Evolutionary conservation across 1,140 invertebrate species (phyloP).

Genomic region (Monochamus saltuarius): DNA sequence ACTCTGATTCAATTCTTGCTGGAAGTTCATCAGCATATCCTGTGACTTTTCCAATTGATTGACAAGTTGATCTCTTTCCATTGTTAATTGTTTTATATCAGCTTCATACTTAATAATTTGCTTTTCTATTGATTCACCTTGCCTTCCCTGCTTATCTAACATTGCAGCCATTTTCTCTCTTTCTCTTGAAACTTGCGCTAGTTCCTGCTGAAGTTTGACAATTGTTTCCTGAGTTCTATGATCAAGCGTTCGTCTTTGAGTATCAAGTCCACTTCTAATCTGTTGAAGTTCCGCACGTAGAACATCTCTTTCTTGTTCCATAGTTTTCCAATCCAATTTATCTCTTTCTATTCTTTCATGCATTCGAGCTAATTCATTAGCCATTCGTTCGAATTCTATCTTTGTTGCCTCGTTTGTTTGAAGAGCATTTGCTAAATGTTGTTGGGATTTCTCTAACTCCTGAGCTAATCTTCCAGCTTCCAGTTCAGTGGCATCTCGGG

Average conservation of each 20-base stretch:
- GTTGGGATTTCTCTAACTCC: conserved; percentile 82
- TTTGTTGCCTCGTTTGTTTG: conserved; percentile 76
- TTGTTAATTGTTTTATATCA: conserved; percentile 80
- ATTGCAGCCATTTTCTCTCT: conserved; percentile 73
- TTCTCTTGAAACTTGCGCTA: conserved; percentile 64
- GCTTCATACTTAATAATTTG: conserved; percentile 79
- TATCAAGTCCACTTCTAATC: conserved; percentile 64
- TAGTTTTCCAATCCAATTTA: conserved; percentile 63
- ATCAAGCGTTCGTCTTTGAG: conserved; percentile 63
- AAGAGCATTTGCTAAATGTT: conserved; percentile 76
- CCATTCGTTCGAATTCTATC: conserved; percentile 81
- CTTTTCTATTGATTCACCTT: conserved; percentile 80
- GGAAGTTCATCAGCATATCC: conserved; percentile 90
- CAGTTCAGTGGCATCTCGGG: conserved; percentile 77
- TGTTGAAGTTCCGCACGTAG: conserved; percentile 68
- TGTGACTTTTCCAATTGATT: conserved; percentile 88
- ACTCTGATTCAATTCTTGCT: conserved; percentile 80
- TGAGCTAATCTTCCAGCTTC: conserved; percentile 81
- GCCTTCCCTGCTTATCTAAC: conserved; percentile 72
- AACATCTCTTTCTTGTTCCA: conserved; percentile 71
- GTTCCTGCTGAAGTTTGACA: conserved; percentile 67
- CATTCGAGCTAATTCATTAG: conserved; percentile 74
- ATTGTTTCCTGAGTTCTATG: conserved; percentile 66
- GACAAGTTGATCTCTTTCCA: conserved; percentile 84
- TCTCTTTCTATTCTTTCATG: conserved; percentile 74